Conservation (phyloP, 2,888 invertebrate genomes). For the Strigamia transsilvanica region DNA sequence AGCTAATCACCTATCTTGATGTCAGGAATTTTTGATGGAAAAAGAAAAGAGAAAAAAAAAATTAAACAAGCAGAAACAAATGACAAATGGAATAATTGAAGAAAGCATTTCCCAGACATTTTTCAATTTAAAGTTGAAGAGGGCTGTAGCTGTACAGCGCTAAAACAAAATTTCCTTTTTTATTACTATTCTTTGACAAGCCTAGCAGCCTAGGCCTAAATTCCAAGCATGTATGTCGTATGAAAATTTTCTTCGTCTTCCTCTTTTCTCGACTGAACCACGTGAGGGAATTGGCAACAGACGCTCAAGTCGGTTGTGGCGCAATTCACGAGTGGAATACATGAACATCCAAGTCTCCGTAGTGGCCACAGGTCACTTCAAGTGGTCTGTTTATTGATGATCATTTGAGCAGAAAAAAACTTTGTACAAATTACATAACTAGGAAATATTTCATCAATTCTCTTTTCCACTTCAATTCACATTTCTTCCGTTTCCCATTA, state of each 20-base stretch:
- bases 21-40: neutral
- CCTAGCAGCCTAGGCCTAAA: constrained; percentile 5
- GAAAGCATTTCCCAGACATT: neutral
- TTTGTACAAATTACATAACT: constrained; percentile 16
- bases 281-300: neutral
- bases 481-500: neutral
- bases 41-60: neutral
- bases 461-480: neutral
- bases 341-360: neutral
- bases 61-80: constrained; percentile 32
- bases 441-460: neutral
- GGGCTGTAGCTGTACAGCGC: neutral
- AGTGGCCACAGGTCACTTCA: constrained; percentile 23
- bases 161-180: constrained; percentile 6
- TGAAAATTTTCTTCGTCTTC: constrained; percentile 17
- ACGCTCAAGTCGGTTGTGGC: neutral
- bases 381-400: constrained; percentile 21
- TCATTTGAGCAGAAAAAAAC: constrained; percentile 43
- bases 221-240: constrained; percentile 22
- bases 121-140: neutral
- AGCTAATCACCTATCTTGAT: constrained; percentile 27
- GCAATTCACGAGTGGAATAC: constrained; percentile 22
- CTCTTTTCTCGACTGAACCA: neutral
- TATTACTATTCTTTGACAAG: neutral
- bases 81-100: constrained; percentile 29